These are phyloP conservation scores for Onychorhynchus coronatus DNA, from an alignment of 2,113 vertebrate species.

Conservation along the genomic window DNA sequence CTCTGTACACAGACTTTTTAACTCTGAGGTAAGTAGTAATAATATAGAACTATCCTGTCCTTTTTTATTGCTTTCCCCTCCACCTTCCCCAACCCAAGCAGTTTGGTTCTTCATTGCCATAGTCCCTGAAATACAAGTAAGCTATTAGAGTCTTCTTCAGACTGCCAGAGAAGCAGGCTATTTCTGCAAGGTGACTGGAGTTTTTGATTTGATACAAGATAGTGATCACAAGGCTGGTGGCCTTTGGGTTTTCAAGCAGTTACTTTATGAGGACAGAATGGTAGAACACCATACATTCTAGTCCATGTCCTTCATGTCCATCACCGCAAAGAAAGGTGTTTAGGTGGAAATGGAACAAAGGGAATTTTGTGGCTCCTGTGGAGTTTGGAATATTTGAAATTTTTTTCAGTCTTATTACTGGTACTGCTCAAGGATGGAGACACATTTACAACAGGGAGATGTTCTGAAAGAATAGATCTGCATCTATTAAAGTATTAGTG, in stretches of 20 bases:
- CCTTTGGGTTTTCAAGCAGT: background rate
- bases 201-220: background rate
- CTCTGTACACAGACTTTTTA: background rate
- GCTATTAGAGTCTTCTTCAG: background rate
- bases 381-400: background rate
- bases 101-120: background rate
- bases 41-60: background rate
- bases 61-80: background rate
- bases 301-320: background rate
- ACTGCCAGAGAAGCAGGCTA: background rate
- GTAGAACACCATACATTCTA: background rate
- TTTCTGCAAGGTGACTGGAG: background rate
- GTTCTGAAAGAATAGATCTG: background rate
- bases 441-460: accelerated
- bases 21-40: background rate
- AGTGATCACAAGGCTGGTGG: background rate
- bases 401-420: background rate
- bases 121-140: background rate
- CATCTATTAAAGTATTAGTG: background rate
- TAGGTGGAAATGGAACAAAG: background rate
- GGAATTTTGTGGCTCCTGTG: background rate
- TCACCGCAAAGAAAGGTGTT: background rate
- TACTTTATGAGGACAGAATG: background rate
- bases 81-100: background rate
- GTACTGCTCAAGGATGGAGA: background rate